Evolutionary conservation across 2,797 vertebrate species (phyloP), one percentile per base, ranked within the genome.

Genomic region (Sternarchorhynchus goeldii): DNA sequence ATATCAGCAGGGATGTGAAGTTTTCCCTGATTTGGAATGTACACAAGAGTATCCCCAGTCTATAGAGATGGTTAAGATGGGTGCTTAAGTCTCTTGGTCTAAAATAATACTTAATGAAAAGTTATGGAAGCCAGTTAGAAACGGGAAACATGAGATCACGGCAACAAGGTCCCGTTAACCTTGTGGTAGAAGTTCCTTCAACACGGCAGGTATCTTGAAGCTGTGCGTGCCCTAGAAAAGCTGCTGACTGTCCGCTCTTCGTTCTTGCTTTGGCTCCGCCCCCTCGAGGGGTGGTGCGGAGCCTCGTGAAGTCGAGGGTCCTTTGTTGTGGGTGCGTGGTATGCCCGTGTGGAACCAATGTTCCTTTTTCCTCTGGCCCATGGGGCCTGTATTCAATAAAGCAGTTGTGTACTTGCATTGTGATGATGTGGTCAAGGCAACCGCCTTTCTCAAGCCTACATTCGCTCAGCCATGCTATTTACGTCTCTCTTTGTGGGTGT

Each of bases 391-490:
- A 93, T 95, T 94, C 94, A 96, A 95, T 95, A 95, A 81, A 95
- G 92, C 91, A 91, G 89, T 94, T 95, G 93, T 95, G 92, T 94
- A 93, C 94, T 92, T 91, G 93, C 94, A 94, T 95, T 95, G 95
- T 95, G 95, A 95, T 93, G 94, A 94, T 95, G 95, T 92, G 95
- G 94, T 95, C 95, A 94, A 93, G 92, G 91, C 94, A 94, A 95
- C 92, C 94, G 95, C 92, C 91, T 94, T 85, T 95, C 92, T 93
- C 89, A 86, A 90, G 91, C 93, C 90, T 93, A 95, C 94, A 94
- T 95, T 95, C 92, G 92, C 94, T 92, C 92, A 91, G 89, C 90
- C 91, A 80, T 92, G 89, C 90, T 91, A 91, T 93, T 90, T 90
- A 86, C 88, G 88, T 81, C 85, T 84, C 85, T 88, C 86, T 81